Evolutionary conservation across 2,888 invertebrate species (phyloP).

Genomic region (Graphium colonna): DNA sequence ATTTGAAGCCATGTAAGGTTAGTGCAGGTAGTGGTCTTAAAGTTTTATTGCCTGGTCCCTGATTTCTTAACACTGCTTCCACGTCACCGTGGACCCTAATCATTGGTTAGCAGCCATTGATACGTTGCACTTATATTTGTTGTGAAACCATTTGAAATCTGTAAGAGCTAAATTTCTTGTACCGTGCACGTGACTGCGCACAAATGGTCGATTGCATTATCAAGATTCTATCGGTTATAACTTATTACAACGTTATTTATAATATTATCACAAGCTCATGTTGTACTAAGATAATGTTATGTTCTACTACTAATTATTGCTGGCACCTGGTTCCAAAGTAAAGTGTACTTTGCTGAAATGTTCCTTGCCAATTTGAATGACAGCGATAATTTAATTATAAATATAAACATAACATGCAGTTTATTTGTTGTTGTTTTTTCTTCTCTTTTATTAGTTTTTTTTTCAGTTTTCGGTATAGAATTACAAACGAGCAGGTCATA

Average conservation of each 20-base stretch:
- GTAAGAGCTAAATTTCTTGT: background rate
- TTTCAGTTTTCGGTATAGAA: no score
- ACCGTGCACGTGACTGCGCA: slow-evolving; percentile 1
- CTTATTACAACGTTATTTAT: background rate
- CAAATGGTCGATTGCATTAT: background rate
- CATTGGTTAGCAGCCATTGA: slow-evolving; percentile 12
- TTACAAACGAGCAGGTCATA: no score
- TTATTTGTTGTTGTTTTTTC: no score
- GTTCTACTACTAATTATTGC: background rate
- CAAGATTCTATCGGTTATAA: background rate
- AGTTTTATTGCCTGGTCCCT: background rate
- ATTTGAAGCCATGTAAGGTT: no score
- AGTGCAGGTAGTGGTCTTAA: no score
- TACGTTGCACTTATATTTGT: slow-evolving; percentile 7
- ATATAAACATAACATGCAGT: background rate
- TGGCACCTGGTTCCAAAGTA: no score
- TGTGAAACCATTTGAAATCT: slow-evolving; percentile 1
- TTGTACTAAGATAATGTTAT: background rate
- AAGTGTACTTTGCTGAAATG: no score
- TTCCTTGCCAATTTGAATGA: no score
- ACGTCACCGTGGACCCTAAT: slow-evolving; percentile 7
- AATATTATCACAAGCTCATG: background rate
- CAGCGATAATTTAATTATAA: background rate
- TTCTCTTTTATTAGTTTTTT: no score
- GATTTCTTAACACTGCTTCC: slow-evolving; percentile 1